A percentile compares a stretch with the other conserved stretches of the same genome.
Evolutionary conservation across 2,888 invertebrate genomes (phyloP).

Genomic region (Mycalesis mineus): DNA sequence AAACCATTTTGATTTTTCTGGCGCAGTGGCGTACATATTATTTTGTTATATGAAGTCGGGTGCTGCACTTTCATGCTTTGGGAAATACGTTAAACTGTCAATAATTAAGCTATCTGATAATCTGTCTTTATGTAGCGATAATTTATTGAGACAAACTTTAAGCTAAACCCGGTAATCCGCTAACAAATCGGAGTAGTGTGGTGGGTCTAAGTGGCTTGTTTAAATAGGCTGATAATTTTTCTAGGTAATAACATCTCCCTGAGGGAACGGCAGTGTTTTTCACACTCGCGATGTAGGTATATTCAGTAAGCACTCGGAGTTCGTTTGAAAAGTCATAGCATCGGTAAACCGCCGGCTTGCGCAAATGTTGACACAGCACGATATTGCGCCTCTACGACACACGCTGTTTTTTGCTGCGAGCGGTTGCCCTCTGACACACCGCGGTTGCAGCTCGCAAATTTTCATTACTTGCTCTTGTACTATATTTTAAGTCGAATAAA

Average conservation of each 20-base stretch:
- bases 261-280: background rate
- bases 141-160: too few species aligned
- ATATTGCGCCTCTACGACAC: slow-evolving; percentile 47
- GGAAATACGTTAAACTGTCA: too few species aligned
- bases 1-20: too few species aligned
- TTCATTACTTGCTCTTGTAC: background rate
- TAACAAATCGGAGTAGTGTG: too few species aligned
- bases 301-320: slow-evolving; percentile 21
- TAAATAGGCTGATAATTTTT: too few species aligned
- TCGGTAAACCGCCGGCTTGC: slow-evolving; percentile 51
- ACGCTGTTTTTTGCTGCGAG: slow-evolving; percentile 6
- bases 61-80: too few species aligned
- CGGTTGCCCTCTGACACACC: background rate
- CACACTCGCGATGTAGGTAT: slow-evolving; percentile 21
- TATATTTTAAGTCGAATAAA: background rate
- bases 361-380: slow-evolving; percentile 63
- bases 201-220: too few species aligned
- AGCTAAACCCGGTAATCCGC: too few species aligned
- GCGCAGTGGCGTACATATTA: too few species aligned
- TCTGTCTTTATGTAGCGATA: too few species aligned
- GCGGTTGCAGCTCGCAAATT: background rate
- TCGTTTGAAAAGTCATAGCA: slow-evolving; percentile 54
- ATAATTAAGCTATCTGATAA: too few species aligned
- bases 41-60: too few species aligned
- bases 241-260: background rate